Conservation (phyloP, 2,888 invertebrate species). For the Aporophyla lueneburgensis region DNA sequence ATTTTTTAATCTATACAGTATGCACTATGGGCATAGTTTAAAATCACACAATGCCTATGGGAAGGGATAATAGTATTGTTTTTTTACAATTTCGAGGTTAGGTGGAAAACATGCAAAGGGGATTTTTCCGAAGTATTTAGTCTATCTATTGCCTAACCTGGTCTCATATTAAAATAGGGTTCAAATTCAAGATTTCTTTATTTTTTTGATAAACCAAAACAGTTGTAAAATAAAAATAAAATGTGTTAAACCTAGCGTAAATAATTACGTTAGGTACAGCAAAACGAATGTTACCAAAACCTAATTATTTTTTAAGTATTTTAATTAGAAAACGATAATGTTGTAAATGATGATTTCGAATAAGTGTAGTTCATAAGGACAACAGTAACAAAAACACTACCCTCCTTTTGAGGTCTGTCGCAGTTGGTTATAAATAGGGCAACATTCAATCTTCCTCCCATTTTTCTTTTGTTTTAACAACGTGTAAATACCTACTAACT, state of each 20-base stretch:
- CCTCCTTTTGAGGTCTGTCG: not conserved
- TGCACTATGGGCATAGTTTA: constrained; percentile 22
- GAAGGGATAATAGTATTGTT: no score
- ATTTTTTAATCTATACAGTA: not conserved
- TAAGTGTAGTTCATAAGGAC: constrained; percentile 1
- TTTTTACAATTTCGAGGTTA: not conserved
- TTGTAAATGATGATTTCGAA: constrained; percentile 24
- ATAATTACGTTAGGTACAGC: constrained; percentile 35
- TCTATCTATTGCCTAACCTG: not conserved
- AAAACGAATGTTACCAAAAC: constrained; percentile 65
- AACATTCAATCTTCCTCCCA: not conserved
- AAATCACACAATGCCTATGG: not conserved
- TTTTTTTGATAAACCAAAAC: not conserved
- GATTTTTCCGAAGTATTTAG: not conserved
- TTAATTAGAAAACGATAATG: constrained; percentile 6
- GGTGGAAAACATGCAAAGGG: not conserved
- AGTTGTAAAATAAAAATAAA: constrained; percentile 9
- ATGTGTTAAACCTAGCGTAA: constrained; percentile 7
- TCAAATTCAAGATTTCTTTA: not conserved
- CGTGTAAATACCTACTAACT: no score
- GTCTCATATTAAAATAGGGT: constrained; percentile 15
- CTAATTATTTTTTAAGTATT: constrained; percentile 40
- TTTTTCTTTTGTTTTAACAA: not conserved
- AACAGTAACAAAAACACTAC: not conserved
- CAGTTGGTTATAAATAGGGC: not conserved